Evolutionary conservation across 1,140 invertebrate genomes (phyloP).

Genomic region (Helicorthomorpha holstii): DNA sequence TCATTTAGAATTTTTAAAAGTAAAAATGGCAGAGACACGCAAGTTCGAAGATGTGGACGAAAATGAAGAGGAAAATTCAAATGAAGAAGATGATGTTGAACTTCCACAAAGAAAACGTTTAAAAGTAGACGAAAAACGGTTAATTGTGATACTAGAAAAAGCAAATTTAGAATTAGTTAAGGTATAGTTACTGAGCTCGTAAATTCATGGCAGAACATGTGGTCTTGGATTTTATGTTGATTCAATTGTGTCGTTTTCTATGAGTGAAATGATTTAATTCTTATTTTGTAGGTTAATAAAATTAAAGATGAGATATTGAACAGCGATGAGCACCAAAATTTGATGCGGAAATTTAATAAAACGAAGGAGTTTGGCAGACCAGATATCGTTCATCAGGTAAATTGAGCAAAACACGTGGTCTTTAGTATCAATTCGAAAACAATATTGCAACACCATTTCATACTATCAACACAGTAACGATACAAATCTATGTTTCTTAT

Average conservation of each 20-base stretch:
- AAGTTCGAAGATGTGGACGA: too few species aligned
- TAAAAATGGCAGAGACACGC: too few species aligned
- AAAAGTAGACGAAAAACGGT: conserved; percentile 67
- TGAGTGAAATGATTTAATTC: too few species aligned
- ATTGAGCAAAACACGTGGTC: not conserved
- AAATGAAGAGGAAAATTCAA: too few species aligned
- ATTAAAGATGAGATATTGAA: conserved; percentile 72
- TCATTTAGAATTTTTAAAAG: too few species aligned
- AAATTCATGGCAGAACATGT: not conserved
- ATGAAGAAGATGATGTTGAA: too few species aligned
- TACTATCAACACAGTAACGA: too few species aligned
- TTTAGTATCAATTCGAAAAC: not conserved
- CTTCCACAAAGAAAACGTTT: too few species aligned
- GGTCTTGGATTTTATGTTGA: not conserved
- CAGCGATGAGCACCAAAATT: conserved; percentile 74
- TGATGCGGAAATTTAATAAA: conserved; percentile 67
- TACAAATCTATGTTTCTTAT: conserved; percentile 6
- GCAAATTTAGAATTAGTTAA: conserved; percentile 92
- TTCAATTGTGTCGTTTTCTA: conserved; percentile 10
- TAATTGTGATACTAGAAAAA: conserved; percentile 84
- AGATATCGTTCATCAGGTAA: conserved; percentile 77
- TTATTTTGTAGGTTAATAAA: conserved; percentile 52
- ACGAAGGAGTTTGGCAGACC: conserved; percentile 71
- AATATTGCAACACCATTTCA: not conserved
- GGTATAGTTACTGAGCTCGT: conserved; percentile 42